Evolutionary conservation across 2,113 vertebrate species (phyloP), one percentile per base, ranked within the genome.

Genomic region (Chascanopsetta lugubris): DNA sequence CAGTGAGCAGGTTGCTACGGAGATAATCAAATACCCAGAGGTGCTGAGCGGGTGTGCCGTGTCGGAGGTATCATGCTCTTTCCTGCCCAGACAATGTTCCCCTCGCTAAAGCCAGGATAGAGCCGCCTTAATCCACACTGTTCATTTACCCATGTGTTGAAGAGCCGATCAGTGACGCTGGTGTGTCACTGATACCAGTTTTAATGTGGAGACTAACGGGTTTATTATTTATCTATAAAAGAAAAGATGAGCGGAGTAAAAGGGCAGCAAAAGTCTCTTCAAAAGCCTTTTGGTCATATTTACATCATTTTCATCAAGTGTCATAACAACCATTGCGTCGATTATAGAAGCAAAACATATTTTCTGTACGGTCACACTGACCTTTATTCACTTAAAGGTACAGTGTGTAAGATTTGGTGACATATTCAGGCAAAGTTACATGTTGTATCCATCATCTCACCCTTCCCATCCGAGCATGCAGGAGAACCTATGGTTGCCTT

Each of bases 11-110:
- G 85, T 75, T 76, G 80, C 75, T 68, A 85, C 25, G 8, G 80
- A 80, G 79, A 86, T 82, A 85, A 87, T 89, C 80, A 88, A 85
- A 88, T 80, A 87, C 42, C 73, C 69, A 2, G 62, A 74, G 72
- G 77, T 69, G 72, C 55, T 29, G 58, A 36, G 68, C 43, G 72
- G 54, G 60, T 69, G 69, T 72, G 56, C 50, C 6, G 57, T 84
- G 77, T 85, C 80, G 79, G 72, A 36, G 57, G 73, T 69, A 78
- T 69, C 63, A 40, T 61, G 72, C 69, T 81, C 79, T 75, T 83
- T 75, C 69, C 70, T 76, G 45, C 34, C 59, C 64, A 74, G 71
- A 81, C 56, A 53, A 79, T 74, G 62, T 75, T 78, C 64, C 43
- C 53, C 54, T 76, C 43, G n/a, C 59, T 56, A 48, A 60, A 81